phyloP scores from a whole-genome alignment of 1,140 invertebrate species.

The Oedothorax gibbosus region DNA sequence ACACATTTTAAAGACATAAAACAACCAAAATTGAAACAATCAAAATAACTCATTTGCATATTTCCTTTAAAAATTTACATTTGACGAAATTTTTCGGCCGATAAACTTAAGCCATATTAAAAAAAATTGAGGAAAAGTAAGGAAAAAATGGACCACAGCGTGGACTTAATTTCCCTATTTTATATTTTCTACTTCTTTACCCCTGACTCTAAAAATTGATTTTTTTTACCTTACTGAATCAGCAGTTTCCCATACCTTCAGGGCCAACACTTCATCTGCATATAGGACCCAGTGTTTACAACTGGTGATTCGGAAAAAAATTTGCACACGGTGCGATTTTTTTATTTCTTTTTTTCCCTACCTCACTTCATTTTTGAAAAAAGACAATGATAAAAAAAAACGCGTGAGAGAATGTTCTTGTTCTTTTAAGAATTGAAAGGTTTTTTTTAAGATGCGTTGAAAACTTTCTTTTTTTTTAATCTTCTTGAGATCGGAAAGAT shows the following conservation, averaged over 20 bases:
- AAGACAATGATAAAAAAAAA: constrained; percentile 6
- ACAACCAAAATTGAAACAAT: too few species aligned
- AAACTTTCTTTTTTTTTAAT: not conserved
- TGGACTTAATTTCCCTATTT: not conserved
- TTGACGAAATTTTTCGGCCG: too few species aligned
- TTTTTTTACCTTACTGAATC: constrained; percentile 43
- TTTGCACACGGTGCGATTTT: constrained; percentile 16
- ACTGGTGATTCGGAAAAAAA: not conserved
- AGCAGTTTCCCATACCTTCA: constrained; percentile 42
- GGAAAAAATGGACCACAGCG: constrained; percentile 11
- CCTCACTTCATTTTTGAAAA: constrained; percentile 4
- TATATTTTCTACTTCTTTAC: not conserved
- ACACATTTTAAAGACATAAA: too few species aligned
- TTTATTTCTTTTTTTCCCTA: not conserved
- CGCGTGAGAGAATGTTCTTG: not conserved
- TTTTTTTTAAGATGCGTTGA: not conserved
- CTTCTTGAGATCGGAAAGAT: not conserved
- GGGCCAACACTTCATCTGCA: constrained; percentile 37
- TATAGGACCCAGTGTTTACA: constrained; percentile 32
- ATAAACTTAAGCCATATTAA: too few species aligned
- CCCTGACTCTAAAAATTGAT: constrained; percentile 24
- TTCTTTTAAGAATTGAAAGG: constrained; percentile 1
- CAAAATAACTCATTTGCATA: too few species aligned
- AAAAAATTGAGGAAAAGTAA: not conserved
- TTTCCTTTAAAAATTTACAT: too few species aligned